phyloP scores from a whole-genome alignment of 2,797 vertebrate species.

The Melanotaenia nigrans region DNA sequence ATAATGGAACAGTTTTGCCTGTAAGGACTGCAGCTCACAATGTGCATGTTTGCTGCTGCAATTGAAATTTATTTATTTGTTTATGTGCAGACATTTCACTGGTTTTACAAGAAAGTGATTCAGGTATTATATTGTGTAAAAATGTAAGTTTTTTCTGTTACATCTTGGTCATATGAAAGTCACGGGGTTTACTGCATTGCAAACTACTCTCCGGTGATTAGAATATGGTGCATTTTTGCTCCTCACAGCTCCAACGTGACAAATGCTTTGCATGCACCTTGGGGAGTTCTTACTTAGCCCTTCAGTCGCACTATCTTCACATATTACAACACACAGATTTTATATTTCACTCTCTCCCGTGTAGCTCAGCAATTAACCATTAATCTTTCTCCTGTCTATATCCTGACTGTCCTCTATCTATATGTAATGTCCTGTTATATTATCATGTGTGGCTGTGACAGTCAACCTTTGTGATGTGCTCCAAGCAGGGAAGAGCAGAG shows the following conservation, averaged over 20 bases:
- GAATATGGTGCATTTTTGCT: slow-evolving; percentile 50
- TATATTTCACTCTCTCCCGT: slow-evolving; percentile 32
- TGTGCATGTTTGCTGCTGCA: slow-evolving; percentile 25
- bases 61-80: slow-evolving; percentile 17
- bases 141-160: slow-evolving; percentile 3
- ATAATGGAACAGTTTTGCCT: slow-evolving; percentile 1
- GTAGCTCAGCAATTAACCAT: slow-evolving; percentile 30
- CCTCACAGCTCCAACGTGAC: slow-evolving; percentile 63
- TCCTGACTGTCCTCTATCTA: slow-evolving; percentile 32
- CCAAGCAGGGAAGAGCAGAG: slow-evolving; percentile 25
- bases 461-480: slow-evolving; percentile 17
- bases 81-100: slow-evolving; percentile 29
- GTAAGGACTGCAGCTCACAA: slow-evolving; percentile 18
- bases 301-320: slow-evolving; percentile 49
- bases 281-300: slow-evolving; percentile 57
- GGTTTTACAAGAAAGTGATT: slow-evolving; percentile 47
- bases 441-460: slow-evolving; percentile 33
- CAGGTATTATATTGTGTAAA: slow-evolving; percentile 56
- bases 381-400: slow-evolving; percentile 37
- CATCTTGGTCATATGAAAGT: slow-evolving; percentile 55
- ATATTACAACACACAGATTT: slow-evolving; percentile 26
- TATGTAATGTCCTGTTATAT: slow-evolving; percentile 50
- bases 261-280: slow-evolving; percentile 62
- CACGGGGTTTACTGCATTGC: slow-evolving; percentile 31
- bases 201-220: slow-evolving; percentile 56